phyloP scores from a whole-genome alignment of 2,797 vertebrate genomes.

The Notoglanidium macrostoma region DNA sequence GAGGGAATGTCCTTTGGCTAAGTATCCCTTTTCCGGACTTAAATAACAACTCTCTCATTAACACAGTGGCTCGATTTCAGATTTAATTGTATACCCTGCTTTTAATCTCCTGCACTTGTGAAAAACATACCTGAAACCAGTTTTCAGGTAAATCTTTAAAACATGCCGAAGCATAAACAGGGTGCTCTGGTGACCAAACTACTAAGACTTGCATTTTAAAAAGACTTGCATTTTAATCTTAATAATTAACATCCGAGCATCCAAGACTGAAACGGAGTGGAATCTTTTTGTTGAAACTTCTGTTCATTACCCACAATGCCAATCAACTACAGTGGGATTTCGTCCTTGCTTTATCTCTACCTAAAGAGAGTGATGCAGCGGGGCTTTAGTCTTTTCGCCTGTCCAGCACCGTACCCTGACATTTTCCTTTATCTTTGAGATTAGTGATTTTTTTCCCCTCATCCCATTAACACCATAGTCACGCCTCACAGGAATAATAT shows the following conservation, averaged over 20 bases:
- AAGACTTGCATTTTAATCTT: not conserved
- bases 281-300: not conserved
- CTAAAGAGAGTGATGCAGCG: not conserved
- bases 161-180: not conserved
- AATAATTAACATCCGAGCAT: not conserved
- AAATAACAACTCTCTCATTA: not conserved
- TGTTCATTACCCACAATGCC: not conserved
- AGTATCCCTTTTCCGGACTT: not conserved
- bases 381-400: not conserved
- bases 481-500: not conserved
- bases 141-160: conserved; percentile 2
- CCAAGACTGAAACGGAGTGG: not conserved
- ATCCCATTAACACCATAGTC: not conserved
- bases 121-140: not conserved
- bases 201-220: not conserved
- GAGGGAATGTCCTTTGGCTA: not conserved
- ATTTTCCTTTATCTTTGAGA: not conserved
- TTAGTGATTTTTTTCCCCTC: not conserved
- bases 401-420: not conserved
- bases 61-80: not conserved
- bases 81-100: not conserved
- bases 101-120: not conserved
- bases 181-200: not conserved
- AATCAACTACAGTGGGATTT: not conserved
- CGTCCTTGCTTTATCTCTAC: not conserved